phyloP scores from a whole-genome alignment of 2,113 vertebrate species.

The Trochalopteron elliotii region DNA sequence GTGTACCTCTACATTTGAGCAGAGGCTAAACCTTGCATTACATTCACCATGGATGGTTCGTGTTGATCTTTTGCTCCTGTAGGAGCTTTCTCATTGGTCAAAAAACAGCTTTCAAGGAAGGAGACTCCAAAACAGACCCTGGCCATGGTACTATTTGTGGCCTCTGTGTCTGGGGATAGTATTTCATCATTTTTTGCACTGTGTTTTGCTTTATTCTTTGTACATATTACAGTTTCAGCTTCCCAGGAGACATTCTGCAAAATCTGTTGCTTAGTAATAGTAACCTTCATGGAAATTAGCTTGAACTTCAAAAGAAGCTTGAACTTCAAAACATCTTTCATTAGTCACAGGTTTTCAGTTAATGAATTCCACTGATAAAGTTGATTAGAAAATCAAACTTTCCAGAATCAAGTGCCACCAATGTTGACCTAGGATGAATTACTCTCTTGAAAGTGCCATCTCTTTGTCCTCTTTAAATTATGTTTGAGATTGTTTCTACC shows the following conservation, averaged over 20 bases:
- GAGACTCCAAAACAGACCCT: background rate
- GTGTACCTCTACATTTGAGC: background rate
- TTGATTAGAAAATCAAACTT: constrained; percentile 68
- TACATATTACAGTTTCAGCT: background rate
- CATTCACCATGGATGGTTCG: accelerated
- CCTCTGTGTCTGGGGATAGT: background rate
- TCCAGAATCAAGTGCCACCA: background rate
- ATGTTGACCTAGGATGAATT: background rate
- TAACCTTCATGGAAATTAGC: constrained; percentile 75
- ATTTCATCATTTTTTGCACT: background rate
- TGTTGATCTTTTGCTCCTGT: background rate
- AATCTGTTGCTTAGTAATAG: constrained; percentile 82
- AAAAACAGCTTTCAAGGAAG: background rate
- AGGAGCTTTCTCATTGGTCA: background rate
- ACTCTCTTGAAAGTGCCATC: background rate
- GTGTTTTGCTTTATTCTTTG: constrained; percentile 13
- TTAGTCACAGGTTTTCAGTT: constrained; percentile 76
- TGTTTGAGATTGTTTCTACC: background rate
- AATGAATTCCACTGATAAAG: constrained; percentile 78
- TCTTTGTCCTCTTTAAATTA: background rate
- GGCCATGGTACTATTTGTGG: background rate
- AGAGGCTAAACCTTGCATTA: background rate
- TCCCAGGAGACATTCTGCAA: constrained; percentile 67
- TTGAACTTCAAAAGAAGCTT: constrained; percentile 84
- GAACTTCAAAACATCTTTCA: constrained; percentile 70